Conservation (phyloP, 2,113 vertebrate species). For the Laticauda laticaudata region DNA sequence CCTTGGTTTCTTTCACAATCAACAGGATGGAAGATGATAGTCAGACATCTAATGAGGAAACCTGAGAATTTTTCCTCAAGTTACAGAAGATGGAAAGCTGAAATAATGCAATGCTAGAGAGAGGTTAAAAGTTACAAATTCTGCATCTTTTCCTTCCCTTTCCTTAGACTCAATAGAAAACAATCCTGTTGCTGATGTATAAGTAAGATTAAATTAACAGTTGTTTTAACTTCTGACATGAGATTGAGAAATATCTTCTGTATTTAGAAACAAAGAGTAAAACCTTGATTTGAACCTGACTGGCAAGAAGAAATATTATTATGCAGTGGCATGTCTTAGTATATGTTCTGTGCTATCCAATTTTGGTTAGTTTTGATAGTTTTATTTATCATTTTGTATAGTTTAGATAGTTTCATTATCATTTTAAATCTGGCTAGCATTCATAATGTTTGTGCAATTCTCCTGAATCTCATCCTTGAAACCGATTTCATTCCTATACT, state of each 20-base stretch:
- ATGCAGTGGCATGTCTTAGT: background rate
- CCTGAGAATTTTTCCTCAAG: background rate
- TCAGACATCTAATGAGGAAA: background rate
- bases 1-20: background rate
- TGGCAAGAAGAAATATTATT: background rate
- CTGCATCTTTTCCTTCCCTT: background rate
- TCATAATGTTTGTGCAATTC: background rate
- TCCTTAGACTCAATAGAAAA: background rate
- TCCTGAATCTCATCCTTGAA: background rate
- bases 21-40: background rate
- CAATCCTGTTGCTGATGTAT: background rate
- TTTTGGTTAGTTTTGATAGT: background rate
- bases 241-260: background rate
- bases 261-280: background rate
- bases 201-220: background rate
- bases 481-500: background rate
- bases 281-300: background rate
- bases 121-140: background rate
- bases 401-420: background rate
- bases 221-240: background rate
- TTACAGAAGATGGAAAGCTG: background rate
- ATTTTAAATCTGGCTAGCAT: background rate
- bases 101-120: background rate
- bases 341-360: background rate
- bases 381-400: background rate